Base-by-base conservation (phyloP, 1,140 invertebrate genomes). In the Anagrus nilaparvatae region DNA sequence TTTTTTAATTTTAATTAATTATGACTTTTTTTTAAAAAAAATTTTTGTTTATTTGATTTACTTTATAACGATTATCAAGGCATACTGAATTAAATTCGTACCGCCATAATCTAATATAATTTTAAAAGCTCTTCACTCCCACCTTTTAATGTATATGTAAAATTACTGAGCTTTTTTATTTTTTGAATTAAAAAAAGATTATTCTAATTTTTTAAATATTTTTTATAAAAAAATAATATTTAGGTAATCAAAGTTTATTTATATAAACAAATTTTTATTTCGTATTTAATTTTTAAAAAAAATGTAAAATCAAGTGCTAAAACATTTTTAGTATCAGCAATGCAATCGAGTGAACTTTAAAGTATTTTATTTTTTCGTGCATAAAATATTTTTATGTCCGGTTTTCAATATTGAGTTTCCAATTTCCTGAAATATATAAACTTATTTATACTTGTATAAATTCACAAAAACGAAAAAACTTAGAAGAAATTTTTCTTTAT, bases 91-190 rank as follows among this genome's bases (percentile, higher is more conserved):
- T 65, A 56, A 44, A 58, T 50, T 50, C 49, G 50, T 54, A 53
- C 53, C 53, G 55, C 50, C 55, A 67, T 65, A 52, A 60, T 64
- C 64, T 65, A 64, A 67, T 67, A 64, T 65, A 61, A 46, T 51
- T 40, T 44, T 41, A 46, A 44, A 25, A 29, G 36, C 30, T 29
- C 45, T 48, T 47, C 51, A 46, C 60, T 60, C 58, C 60, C 59
- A 56, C 58, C 56, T 50, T 48, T 49, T 51, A 49, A 8, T 6
- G 7, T 8, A 31, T 8, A 3, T 21, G 3, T 17, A 21, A 12
- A 20, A 19, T 21, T 23, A n/a, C 24, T 21, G 9, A 18, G 14
- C 13, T 32, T 32, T 13, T 5, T 17, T 32, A 2, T 33, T 7
- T 33, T 12, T 18, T 4, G 5, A 33, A 7, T 18, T 9, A 24